phyloP scores from a whole-genome alignment of 2,797 vertebrate genomes.

The Cheirogaleus major region DNA sequence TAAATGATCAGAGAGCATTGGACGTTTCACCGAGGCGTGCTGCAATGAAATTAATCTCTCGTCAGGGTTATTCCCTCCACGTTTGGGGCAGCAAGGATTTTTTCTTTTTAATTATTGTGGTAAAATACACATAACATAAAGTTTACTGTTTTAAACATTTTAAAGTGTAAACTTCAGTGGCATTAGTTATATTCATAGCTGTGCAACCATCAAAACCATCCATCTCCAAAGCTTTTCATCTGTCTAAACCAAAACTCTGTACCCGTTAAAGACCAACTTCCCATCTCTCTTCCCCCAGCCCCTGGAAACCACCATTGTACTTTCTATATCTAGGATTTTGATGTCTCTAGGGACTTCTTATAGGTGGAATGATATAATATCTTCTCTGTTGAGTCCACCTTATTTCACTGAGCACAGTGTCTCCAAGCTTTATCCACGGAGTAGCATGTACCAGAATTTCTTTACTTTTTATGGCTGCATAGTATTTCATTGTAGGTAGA shows the following conservation, averaged over 20 bases:
- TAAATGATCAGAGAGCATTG: background rate
- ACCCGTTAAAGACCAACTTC: too few relatives aligned
- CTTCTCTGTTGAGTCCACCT: background rate
- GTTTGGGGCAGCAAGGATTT: background rate
- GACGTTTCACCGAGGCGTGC: rapidly evolving
- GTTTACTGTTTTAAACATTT: background rate
- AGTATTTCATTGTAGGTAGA: background rate
- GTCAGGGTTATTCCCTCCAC: rapidly evolving
- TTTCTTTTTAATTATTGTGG: background rate
- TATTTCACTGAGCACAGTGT: background rate
- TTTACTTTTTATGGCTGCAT: background rate
- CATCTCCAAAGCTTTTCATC: background rate
- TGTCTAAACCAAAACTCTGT: background rate
- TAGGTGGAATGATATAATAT: background rate
- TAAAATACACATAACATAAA: background rate
- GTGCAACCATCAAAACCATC: too few relatives aligned
- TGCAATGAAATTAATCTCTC: too few relatives aligned
- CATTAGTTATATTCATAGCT: background rate
- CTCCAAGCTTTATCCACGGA: background rate
- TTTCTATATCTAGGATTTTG: background rate
- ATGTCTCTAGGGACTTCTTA: background rate
- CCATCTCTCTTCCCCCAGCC: background rate
- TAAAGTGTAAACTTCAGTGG: background rate
- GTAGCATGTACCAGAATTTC: background rate
- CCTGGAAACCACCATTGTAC: background rate